Evolutionary conservation across 1,140 invertebrate species (phyloP).

Genomic region (Frieseomelitta varia): DNA sequence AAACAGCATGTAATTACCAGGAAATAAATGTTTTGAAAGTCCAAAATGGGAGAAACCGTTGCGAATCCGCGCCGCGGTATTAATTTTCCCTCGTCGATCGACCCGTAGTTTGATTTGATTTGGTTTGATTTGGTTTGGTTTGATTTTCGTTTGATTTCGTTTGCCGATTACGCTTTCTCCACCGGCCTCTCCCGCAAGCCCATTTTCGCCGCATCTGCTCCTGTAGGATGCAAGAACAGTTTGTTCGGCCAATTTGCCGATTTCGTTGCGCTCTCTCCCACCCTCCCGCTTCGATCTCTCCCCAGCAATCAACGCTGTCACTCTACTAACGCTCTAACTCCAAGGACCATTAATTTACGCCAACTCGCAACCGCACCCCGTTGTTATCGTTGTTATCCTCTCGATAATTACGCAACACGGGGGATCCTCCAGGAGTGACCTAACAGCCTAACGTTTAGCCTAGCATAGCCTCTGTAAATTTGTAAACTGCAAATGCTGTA

Average conservation of each 20-base stretch:
- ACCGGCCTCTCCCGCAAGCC: too few species aligned
- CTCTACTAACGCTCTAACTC: constrained; percentile 16
- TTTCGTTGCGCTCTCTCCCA: neutral
- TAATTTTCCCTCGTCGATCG: neutral
- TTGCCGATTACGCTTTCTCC: too few species aligned
- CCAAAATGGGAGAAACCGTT: neutral
- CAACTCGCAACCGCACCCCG: neutral
- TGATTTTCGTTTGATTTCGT: too few species aligned
- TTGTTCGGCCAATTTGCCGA: constrained; percentile 9
- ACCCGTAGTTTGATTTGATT: too few species aligned
- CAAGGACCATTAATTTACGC: constrained; percentile 24
- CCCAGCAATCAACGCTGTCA: constrained; percentile 11
- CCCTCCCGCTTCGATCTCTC: neutral
- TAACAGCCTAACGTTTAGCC: too few species aligned
- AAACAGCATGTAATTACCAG: constrained; percentile 52
- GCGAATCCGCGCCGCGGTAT: neutral
- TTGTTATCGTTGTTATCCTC: neutral
- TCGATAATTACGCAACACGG: neutral
- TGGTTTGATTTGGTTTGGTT: too few species aligned
- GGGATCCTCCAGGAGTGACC: too few species aligned
- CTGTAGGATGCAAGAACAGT: neutral
- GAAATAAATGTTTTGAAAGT: constrained; percentile 66
- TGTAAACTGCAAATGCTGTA: too few species aligned
- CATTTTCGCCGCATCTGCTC: too few species aligned
- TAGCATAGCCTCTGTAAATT: too few species aligned